phyloP scores from a whole-genome alignment of 1,140 invertebrate species.

The Drosophila sproati region DNA sequence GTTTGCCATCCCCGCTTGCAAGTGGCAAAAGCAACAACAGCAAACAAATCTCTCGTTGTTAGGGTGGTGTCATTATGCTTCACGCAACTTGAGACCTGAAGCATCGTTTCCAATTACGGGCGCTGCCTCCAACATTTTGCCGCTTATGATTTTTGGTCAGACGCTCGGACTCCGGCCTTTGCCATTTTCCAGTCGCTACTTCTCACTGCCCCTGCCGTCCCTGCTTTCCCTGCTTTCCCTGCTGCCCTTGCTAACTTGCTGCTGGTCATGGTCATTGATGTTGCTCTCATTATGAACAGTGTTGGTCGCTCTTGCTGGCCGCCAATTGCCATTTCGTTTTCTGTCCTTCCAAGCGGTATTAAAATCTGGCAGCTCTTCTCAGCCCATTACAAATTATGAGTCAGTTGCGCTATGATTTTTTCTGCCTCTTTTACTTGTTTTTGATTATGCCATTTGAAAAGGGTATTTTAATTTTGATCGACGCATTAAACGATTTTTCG shows the following conservation, averaged over 20 bases:
- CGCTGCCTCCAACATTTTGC: slow-evolving; percentile 34
- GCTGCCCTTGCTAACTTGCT: not conserved
- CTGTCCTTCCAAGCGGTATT: slow-evolving; percentile 59
- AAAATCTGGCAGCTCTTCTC: slow-evolving; percentile 48
- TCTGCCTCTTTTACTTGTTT: slow-evolving; percentile 8
- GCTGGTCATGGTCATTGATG: slow-evolving; percentile 62
- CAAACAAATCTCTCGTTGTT: slow-evolving; percentile 8
- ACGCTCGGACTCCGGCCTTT: slow-evolving; percentile 17
- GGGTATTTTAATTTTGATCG: not conserved
- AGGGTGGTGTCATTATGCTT: slow-evolving; percentile 55
- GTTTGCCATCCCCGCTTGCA: slow-evolving; percentile 29
- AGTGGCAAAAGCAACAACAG: slow-evolving; percentile 19
- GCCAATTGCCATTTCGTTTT: slow-evolving; percentile 60
- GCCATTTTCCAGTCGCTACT: slow-evolving; percentile 1
- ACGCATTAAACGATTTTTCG: not conserved
- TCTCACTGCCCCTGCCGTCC: not conserved
- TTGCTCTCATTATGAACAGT: slow-evolving; percentile 55
- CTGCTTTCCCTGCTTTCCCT: not conserved
- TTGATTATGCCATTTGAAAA: not conserved
- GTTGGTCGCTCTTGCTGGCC: slow-evolving; percentile 40
- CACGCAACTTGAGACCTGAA: slow-evolving; percentile 66
- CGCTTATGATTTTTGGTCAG: slow-evolving; percentile 50
- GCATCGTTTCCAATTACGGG: slow-evolving; percentile 75
- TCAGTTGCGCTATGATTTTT: slow-evolving; percentile 17
- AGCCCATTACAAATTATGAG: slow-evolving; percentile 37